Percentiles rank a stretch among this genome's conserved stretches.
Evolutionary conservation across 2,888 invertebrate species (phyloP).

Genomic region (Microctonus aethiopoides): DNA sequence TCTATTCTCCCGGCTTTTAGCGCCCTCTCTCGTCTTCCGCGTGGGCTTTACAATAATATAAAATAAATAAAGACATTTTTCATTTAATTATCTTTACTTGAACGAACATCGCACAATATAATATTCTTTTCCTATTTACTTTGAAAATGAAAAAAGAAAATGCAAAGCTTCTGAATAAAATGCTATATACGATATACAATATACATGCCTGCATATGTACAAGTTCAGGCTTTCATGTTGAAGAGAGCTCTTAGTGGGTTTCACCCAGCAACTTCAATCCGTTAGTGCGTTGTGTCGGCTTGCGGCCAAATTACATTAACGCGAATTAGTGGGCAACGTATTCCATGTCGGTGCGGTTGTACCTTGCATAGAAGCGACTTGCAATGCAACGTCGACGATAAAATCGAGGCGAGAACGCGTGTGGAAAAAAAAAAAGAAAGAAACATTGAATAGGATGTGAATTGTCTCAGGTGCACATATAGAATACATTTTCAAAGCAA

Average conservation of each 20-base stretch:
- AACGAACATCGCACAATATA: constrained; percentile 6
- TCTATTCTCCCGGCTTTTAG: too few relatives aligned
- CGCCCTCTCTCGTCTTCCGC: too few relatives aligned
- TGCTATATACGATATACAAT: background rate
- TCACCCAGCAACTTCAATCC: constrained; percentile 50
- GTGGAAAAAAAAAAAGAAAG: too few relatives aligned
- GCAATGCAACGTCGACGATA: background rate
- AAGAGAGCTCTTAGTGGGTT: constrained; percentile 38
- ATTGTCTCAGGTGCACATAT: too few relatives aligned
- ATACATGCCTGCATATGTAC: background rate
- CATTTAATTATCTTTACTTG: constrained; percentile 1
- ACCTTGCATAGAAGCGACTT: constrained; percentile 44
- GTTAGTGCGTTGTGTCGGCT: constrained; percentile 45
- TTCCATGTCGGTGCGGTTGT: constrained; percentile 49
- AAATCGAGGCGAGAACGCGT: too few relatives aligned
- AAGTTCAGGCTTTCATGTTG: background rate
- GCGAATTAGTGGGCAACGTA: constrained; percentile 55
- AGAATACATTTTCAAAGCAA: too few relatives aligned
- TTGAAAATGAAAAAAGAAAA: background rate
- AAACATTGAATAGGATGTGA: too few relatives aligned
- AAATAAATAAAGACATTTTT: background rate
- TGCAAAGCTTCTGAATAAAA: too few relatives aligned
- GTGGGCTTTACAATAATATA: too few relatives aligned
- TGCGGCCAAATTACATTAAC: constrained; percentile 57
- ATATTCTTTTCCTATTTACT: background rate